A percentile compares a stretch with the other conserved stretches of the same genome.
phyloP scores from a whole-genome alignment of 2,888 invertebrate species.

The Heliconius ismenius region DNA sequence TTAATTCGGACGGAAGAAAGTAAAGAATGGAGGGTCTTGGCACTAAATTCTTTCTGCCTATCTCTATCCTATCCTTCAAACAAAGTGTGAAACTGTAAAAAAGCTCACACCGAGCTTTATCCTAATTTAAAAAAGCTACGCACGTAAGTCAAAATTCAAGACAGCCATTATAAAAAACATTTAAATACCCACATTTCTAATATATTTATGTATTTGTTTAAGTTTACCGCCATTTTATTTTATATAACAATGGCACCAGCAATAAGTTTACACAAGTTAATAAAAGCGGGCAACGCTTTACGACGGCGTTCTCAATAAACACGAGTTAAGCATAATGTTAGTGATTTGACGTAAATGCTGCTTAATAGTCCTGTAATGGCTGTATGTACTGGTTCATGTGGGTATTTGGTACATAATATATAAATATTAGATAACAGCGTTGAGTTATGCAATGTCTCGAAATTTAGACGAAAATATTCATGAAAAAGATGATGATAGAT shows the following conservation, averaged over 20 bases:
- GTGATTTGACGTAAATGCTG: constrained; percentile 16
- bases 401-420: too few relatives aligned
- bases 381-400: not conserved
- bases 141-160: not conserved
- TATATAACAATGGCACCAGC: constrained; percentile 17
- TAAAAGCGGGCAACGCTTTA: constrained; percentile 25
- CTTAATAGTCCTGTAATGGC: constrained; percentile 18
- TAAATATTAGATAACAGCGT: not conserved
- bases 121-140: not conserved
- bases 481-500: not conserved
- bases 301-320: constrained; percentile 36
- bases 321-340: constrained; percentile 26
- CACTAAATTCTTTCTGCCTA: too few relatives aligned
- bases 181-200: too few relatives aligned
- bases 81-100: too few relatives aligned
- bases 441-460: not conserved
- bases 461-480: not conserved
- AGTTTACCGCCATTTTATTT: constrained; percentile 17
- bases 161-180: too few relatives aligned
- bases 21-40: too few relatives aligned
- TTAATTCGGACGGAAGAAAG: too few relatives aligned
- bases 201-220: constrained; percentile 2
- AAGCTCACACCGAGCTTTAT: too few relatives aligned
- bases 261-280: constrained; percentile 27
- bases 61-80: too few relatives aligned